A percentile compares a stretch with the other conserved stretches of the same genome.
Conservation (phyloP, 2,797 vertebrate species). For the Silurus aristotelis region DNA sequence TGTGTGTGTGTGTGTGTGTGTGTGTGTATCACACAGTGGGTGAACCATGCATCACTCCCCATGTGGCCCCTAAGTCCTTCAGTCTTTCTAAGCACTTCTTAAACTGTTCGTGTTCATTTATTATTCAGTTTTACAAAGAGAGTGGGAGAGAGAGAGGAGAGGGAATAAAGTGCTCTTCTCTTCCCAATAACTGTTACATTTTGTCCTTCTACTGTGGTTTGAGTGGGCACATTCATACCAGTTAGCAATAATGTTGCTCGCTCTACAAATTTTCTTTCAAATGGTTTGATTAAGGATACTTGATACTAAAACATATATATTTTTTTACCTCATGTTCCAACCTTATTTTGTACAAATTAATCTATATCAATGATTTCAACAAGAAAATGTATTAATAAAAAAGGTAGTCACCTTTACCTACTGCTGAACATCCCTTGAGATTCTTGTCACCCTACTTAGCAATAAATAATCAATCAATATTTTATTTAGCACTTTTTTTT, state of each 20-base stretch:
- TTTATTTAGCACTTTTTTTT: neutral
- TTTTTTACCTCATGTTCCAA: neutral
- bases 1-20: neutral
- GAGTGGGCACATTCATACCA: neutral
- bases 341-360: neutral
- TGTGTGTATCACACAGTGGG: neutral
- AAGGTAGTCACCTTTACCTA: neutral
- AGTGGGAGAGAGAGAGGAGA: slow-evolving; percentile 21
- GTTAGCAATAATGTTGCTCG: neutral
- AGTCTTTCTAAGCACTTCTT: slow-evolving; percentile 44
- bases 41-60: slow-evolving; percentile 10
- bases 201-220: slow-evolving; percentile 4
- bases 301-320: neutral
- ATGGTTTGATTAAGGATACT: neutral
- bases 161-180: slow-evolving; percentile 29
- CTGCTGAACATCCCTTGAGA: neutral
- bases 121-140: slow-evolving; percentile 47
- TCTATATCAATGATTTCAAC: neutral
- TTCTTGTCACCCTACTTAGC: neutral
- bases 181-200: slow-evolving; percentile 14
- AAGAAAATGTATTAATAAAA: neutral
- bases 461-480: neutral
- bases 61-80: slow-evolving; percentile 24
- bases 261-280: neutral
- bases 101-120: slow-evolving; percentile 36